Conservation (phyloP, 2,888 invertebrate genomes). For the Julus scanicus region DNA sequence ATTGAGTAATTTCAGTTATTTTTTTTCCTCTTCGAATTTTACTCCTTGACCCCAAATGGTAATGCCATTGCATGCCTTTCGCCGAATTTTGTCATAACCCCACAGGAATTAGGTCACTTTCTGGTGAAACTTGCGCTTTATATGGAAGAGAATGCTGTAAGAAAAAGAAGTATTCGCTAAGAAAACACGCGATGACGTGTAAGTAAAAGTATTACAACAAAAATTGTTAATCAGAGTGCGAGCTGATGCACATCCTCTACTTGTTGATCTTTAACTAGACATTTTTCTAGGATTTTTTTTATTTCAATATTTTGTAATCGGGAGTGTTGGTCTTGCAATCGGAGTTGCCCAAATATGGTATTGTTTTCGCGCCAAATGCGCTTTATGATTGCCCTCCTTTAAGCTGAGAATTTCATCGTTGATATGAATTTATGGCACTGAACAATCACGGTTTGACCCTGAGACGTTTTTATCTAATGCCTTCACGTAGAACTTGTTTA, state of each 20-base stretch:
- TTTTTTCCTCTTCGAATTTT: background rate
- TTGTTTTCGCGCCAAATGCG: background rate
- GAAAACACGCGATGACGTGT: background rate
- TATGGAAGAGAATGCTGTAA: background rate
- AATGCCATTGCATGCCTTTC: background rate
- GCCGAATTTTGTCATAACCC: constrained; percentile 20
- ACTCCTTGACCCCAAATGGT: constrained; percentile 11
- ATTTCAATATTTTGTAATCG: too few relatives aligned
- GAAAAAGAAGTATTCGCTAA: background rate
- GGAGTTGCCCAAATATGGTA: background rate
- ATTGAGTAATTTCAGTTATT: constrained; percentile 42
- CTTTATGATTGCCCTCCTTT: background rate
- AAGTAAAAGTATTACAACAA: background rate
- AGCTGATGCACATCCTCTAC: background rate
- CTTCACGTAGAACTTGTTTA: too few relatives aligned
- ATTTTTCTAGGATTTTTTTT: background rate
- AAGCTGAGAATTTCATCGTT: background rate
- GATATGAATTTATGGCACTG: background rate
- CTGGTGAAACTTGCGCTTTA: background rate
- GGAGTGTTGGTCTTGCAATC: background rate
- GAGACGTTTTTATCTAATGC: too few relatives aligned
- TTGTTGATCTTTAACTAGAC: background rate
- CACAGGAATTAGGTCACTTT: background rate
- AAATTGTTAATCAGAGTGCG: background rate
- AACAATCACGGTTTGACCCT: too few relatives aligned